These are phyloP conservation scores for Charaxes varanes DNA, from an alignment of 1,140 invertebrate genomes.

Conservation along the genomic window DNA sequence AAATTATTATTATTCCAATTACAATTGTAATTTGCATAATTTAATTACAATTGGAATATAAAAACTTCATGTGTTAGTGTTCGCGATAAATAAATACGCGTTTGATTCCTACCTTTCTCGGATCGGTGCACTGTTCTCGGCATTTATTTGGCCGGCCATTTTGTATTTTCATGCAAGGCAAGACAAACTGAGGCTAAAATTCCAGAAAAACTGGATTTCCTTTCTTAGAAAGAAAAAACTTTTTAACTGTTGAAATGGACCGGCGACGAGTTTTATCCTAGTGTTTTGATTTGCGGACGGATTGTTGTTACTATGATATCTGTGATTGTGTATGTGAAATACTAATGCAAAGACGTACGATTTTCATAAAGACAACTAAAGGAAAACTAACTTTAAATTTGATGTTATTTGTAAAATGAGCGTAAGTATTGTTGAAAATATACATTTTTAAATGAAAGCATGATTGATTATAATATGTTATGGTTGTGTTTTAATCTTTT, in stretches of 20 bases:
- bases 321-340: conserved; percentile 17
- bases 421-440: conserved; percentile 32
- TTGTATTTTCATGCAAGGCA: conserved; percentile 45
- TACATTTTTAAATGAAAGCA: conserved; percentile 18
- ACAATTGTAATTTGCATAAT: conserved; percentile 41
- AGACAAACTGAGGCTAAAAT: conserved; percentile 34
- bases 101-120: conserved; percentile 7
- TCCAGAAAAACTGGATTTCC: conserved; percentile 43
- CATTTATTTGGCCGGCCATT: conserved; percentile 60
- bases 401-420: conserved; percentile 24
- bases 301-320: conserved; percentile 9
- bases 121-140: conserved; percentile 18
- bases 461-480: conserved; percentile 9
- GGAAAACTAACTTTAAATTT: conserved; percentile 6
- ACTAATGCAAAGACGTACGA: conserved; percentile 4
- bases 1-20: conserved; percentile 35
- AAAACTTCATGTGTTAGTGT: conserved; percentile 13
- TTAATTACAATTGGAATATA: conserved; percentile 32
- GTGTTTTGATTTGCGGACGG: conserved; percentile 10
- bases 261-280: conserved; percentile 11
- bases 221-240: conserved; percentile 18
- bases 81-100: conserved; percentile 4
- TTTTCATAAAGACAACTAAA: neutral
- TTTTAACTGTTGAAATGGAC: conserved; percentile 19
- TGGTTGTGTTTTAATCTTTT: too few species aligned